These are phyloP conservation scores for Athripsodes cinereus DNA, from an alignment of 2,888 invertebrate genomes.

Conservation along the genomic window DNA sequence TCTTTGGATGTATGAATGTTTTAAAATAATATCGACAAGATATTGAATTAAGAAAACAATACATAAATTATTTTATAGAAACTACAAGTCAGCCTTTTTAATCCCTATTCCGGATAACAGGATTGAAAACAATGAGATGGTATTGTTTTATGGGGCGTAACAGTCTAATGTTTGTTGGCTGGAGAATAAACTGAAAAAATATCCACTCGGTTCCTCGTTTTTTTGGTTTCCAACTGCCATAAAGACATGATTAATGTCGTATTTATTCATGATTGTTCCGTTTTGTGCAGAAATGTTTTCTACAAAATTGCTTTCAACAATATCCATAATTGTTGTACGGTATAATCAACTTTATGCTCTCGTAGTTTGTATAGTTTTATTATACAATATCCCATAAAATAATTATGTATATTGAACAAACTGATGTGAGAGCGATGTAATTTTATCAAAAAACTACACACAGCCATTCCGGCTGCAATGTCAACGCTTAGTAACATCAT, in stretches of 20 bases:
- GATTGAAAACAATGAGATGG: conserved; percentile 19
- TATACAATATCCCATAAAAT: no score
- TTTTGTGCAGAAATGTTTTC: conserved; percentile 1
- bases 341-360: neutral
- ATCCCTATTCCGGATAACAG: neutral
- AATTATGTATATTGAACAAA: no score
- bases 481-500: no score
- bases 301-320: no score
- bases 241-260: conserved; percentile 26
- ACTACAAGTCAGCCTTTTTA: neutral
- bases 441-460: no score
- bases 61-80: no score
- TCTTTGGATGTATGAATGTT: no score
- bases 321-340: neutral
- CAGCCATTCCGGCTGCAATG: no score
- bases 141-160: conserved; percentile 24
- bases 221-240: conserved; percentile 12
- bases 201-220: conserved; percentile 5
- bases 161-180: conserved; percentile 18
- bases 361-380: no score
- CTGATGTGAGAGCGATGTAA: no score
- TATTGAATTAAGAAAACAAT: no score
- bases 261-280: conserved; percentile 27
- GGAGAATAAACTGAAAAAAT: conserved; percentile 1
- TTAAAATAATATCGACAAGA: no score